Evolutionary conservation across 35 echinoderm and acorn worm genomes (phyloP), one percentile per base, ranked within the genome.

Genomic region (Heliocidaris erythrogramma): DNA sequence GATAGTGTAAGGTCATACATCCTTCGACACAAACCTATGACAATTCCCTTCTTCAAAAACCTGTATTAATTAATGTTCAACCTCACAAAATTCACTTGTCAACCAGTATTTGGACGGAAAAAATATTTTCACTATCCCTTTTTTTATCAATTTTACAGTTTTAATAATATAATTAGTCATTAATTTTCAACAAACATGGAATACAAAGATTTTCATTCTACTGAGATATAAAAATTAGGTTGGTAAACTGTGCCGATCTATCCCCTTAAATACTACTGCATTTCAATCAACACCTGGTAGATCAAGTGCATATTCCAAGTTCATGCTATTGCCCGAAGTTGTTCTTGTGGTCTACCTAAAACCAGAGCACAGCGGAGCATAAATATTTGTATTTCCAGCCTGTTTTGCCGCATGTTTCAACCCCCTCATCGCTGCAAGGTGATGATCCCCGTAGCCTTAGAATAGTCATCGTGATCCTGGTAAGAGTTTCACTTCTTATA

Each of bases 301-400:
- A 89, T 89, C 31, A 89, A 89, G 87, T 89, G 47, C 47, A 48
- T 47, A 47, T 48, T 47, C 31, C 87, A 89, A 48, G 87, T 89
- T 89, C 87, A 89, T 17, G 31, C 87, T 32, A 89, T 47, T n/a
- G 87, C 87, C 87, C 47, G 5, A 12, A 89, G 87, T 48, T 89
- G 31, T 89, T 89, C 87, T 89, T 48, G 31, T 18, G 87, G 87
- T 89, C 47, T 89, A 86, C 87, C 87, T 47, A 24, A 89, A 48
- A 89, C 87, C 87, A 89, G 65, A 17, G 14, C 21, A 47, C 87
- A 47, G 31, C 87, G 16, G 87, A 13, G 16, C 87, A 12, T 89
- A 89, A 89, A 89, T 89, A 89, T 89, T 89, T 89, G 47, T 32
- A 89, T 89, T 89, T 18, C 87, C 47, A 47, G 47, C 31, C 87